Percentiles rank a stretch among this genome's conserved stretches.
Evolutionary conservation across 2,113 vertebrate genomes (phyloP).

Genomic region (Aythya baeri): DNA sequence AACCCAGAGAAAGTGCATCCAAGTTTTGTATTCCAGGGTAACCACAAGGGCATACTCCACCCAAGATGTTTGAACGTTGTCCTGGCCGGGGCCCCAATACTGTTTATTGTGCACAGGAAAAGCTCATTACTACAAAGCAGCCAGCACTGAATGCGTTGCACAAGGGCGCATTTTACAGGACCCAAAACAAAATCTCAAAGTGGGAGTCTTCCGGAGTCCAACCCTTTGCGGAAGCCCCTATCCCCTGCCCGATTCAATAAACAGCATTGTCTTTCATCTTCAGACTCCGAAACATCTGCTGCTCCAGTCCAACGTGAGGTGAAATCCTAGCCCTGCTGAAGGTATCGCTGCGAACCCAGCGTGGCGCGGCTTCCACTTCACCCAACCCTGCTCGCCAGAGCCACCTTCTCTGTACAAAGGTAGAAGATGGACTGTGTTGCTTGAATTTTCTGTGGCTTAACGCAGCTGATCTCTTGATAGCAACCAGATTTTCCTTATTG

Average conservation of each 20-base stretch:
- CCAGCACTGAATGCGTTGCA: not conserved
- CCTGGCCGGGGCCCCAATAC: not conserved
- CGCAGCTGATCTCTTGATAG: not conserved
- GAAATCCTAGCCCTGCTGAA: not conserved
- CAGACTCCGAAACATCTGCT: not conserved
- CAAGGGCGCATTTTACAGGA: not conserved
- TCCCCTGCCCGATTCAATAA: not conserved
- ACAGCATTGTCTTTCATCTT: not conserved
- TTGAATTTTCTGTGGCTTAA: not conserved
- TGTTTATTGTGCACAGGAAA: conserved; percentile 54
- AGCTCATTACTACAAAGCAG: conserved; percentile 14
- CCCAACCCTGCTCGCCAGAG: not conserved
- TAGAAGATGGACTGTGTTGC: not conserved
- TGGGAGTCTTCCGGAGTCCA: conserved; percentile 10
- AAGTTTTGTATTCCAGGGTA: conserved; percentile 54
- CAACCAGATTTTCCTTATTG: not conserved
- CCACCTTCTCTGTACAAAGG: not conserved
- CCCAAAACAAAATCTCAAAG: not conserved
- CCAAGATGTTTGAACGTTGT: conserved; percentile 31
- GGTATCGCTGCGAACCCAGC: not conserved
- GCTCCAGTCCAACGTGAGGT: not conserved
- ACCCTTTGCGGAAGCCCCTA: not conserved
- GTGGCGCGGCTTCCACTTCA: not conserved
- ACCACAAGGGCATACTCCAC: conserved; percentile 58
- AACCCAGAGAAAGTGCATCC: not conserved